Evolutionary conservation across 1,140 invertebrate species (phyloP).

Genomic region (Gonatopus flavifemur): DNA sequence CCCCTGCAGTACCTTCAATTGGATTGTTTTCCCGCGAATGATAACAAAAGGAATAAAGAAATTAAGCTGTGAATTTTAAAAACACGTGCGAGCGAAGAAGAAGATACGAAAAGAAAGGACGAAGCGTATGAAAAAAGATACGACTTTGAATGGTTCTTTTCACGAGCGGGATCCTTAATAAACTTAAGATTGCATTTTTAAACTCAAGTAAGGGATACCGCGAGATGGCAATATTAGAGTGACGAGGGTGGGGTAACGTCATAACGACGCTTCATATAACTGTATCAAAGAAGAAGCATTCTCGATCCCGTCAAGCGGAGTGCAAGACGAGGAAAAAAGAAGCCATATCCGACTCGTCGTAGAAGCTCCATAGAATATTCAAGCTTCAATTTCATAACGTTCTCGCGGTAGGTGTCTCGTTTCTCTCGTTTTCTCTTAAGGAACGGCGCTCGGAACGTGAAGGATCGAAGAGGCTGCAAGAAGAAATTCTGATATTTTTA

Average conservation of each 20-base stretch:
- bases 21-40: constrained; percentile 34
- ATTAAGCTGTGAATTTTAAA: constrained; percentile 53
- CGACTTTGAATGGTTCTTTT: too few species aligned
- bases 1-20: constrained; percentile 16
- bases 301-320: too few species aligned
- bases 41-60: constrained; percentile 50
- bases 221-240: constrained; percentile 35
- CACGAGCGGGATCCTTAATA: too few species aligned
- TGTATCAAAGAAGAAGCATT: constrained; percentile 37
- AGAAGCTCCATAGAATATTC: constrained; percentile 57
- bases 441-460: not conserved
- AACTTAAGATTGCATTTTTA: constrained; percentile 44
- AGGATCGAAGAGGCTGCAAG: constrained; percentile 45
- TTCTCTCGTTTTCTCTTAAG: too few species aligned
- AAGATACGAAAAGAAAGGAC: too few species aligned
- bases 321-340: too few species aligned
- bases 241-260: constrained; percentile 24
- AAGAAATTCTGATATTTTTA: constrained; percentile 38
- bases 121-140: too few species aligned
- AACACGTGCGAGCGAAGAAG: too few species aligned
- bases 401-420: constrained; percentile 31
- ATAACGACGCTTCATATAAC: constrained; percentile 46
- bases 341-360: constrained; percentile 30
- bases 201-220: constrained; percentile 15
- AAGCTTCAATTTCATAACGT: constrained; percentile 58